Base-by-base conservation (phyloP, 2,888 invertebrate species). In the Graphium colonna region DNA sequence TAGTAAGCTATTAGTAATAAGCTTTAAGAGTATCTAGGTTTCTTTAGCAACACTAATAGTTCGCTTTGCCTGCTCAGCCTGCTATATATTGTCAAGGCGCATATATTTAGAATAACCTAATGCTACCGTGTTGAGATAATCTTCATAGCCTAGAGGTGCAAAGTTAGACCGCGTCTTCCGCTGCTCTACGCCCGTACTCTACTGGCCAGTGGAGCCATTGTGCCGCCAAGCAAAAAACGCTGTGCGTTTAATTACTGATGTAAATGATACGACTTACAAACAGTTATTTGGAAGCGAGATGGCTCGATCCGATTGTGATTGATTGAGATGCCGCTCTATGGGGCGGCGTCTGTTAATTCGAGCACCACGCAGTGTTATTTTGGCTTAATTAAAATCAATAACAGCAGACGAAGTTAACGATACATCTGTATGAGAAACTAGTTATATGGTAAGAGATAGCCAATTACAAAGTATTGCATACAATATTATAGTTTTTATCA, bases 151-250 rank as follows among this genome's bases (percentile, higher is more conserved):
- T n/a, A n/a, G n/a, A n/a, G n/a, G n/a, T n/a, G n/a, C n/a, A n/a
- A n/a, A 41, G 12, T 31, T 31, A 4, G 16, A 18, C 31, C 7
- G 28, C 12, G 46, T 16, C n/a, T 38, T 18, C 39, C 1, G 12
- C 1, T 53, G 18, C 40, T 33, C 54, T 54, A 16, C 12, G 52
- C 21, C 10, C 21, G 17, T 13, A 3, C 39, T 40, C 49, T 54
- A 54, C 54, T 33, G 54, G 18, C 31, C 40, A 10, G 51, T 31
- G 9, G 51, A 51, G 38, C 44, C 58, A 42, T 49, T 51, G 59
- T 47, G 58, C 59, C 57, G 46, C 16, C 44, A 51, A 56, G 56
- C 51, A 55, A 58, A 58, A 62, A 62, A 60, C 57, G 64, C 40
- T 36, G 42, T 8, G 52, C 55, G 57, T 59, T 49, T 56, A 66